Conservation (phyloP, 1,140 invertebrate species). For the Mizuhopecten yessoensis region DNA sequence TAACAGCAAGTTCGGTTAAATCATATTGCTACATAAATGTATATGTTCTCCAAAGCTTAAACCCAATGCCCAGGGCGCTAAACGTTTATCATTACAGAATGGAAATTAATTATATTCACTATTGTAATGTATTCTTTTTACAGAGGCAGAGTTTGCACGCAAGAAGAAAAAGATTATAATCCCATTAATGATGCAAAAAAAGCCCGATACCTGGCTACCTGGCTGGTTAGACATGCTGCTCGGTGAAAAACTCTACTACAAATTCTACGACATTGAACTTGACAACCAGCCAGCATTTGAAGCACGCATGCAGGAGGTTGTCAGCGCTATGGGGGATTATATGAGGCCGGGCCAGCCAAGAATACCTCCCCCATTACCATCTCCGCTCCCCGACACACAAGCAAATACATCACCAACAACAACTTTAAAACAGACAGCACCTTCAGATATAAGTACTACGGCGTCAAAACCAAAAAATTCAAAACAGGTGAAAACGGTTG, state of each 20-base stretch:
- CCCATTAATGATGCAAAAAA: neutral
- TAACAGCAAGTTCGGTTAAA: too few relatives aligned
- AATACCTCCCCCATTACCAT: neutral
- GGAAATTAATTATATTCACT: too few relatives aligned
- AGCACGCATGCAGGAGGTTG: neutral
- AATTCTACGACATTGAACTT: neutral
- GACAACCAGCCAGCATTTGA: neutral
- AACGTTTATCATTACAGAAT: too few relatives aligned
- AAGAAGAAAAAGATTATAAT: neutral
- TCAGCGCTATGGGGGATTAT: neutral
- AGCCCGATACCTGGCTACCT: neutral
- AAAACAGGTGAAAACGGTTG: neutral
- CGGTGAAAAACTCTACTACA: neutral
- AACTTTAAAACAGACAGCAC: neutral
- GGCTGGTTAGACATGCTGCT: neutral
- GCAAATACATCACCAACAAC: neutral
- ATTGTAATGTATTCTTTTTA: too few relatives aligned
- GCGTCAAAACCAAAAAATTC: neutral
- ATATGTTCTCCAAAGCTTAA: too few relatives aligned
- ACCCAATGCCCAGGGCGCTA: too few relatives aligned
- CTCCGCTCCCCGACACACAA: neutral
- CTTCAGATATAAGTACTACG: neutral
- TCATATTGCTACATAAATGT: too few relatives aligned
- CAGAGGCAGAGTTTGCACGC: neutral
- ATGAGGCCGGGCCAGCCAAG: neutral